Evolutionary conservation across 2,888 invertebrate genomes (phyloP), one percentile per base, ranked within the genome.

Genomic region (Phasia obesa): DNA sequence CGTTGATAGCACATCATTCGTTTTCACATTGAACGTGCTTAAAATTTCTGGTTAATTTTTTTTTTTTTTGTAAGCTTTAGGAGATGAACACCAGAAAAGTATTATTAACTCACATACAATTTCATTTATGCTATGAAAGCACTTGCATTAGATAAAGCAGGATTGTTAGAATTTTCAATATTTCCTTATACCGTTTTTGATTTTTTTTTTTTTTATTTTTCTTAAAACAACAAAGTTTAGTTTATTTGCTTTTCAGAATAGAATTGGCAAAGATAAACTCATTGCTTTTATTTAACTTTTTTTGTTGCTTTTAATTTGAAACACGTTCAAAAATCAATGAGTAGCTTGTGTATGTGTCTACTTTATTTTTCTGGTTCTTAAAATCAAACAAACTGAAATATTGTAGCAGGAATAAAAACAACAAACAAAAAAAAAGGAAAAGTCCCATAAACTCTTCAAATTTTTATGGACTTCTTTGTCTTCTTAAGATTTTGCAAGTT

Each of bases 1-100:
- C 83, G 74, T 83, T 67, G 79, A 74, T 79, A n/a, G 70, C 70
- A 83, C 82, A 75, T 83, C 78, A 83, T 79, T 83, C 82, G 79
- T 83, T 82, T 78, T 82, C 82, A 83, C 75, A 65, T 79, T 60
- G 75, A 53, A 83, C 82, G 79, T 83, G 79, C 64, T 70, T 78
- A 44, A 74, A 78, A 49, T 64, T 59, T 70, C 42, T 57, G 31
- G 7, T 6, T 7, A n/a, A n/a, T n/a, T n/a, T n/a, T n/a, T n/a
- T n/a, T 4, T 55, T 47, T 55, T 35, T 21, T 11, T 74, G 2
- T n/a, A 9, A 25, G 7, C 17, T n/a, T n/a, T 5, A 2, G 47
- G 31, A 27, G 59, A 11, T 42, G 47, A 25, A 19, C 4, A 42
- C 15, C 17, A 27, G 27, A 15, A 64, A 44, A 55, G 35, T 35